Evolutionary conservation across 2,888 invertebrate species (phyloP).

Genomic region (Pachymerium ferrugineum): DNA sequence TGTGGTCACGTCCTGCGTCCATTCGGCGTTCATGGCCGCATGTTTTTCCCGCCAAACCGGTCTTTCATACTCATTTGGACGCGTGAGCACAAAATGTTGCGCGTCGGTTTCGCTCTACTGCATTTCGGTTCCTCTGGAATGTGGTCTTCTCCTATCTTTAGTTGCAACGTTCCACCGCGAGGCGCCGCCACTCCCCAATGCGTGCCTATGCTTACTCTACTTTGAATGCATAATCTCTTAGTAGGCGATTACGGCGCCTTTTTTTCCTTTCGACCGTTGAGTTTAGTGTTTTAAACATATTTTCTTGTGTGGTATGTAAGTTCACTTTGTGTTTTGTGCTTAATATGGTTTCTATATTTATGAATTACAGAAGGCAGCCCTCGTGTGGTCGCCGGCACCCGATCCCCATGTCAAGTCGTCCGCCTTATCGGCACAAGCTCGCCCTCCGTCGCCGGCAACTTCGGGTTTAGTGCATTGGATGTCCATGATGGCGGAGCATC

Average conservation of each 20-base stretch:
- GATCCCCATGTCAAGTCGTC: constrained; percentile 48
- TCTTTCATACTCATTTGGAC: constrained; percentile 24
- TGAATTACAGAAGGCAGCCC: constrained; percentile 52
- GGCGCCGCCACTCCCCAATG: constrained; percentile 5
- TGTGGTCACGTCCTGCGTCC: constrained; percentile 27
- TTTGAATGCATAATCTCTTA: not conserved
- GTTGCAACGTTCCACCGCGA: not conserved
- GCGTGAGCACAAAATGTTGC: constrained; percentile 24
- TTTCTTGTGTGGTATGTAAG: not conserved
- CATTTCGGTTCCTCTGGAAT: constrained; percentile 20
- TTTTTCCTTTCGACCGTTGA: not conserved
- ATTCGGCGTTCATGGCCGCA: constrained; percentile 17
- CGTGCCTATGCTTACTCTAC: not conserved
- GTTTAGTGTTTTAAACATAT: not conserved
- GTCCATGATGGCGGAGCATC: constrained; percentile 94
- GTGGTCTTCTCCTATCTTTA: not conserved
- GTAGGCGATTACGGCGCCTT: not conserved
- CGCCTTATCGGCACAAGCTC: constrained; percentile 38
- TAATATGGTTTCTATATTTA: not conserved
- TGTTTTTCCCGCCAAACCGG: constrained; percentile 24
- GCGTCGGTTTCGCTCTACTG: constrained; percentile 22
- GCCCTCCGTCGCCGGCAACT: constrained; percentile 38
- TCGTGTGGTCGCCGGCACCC: constrained; percentile 61
- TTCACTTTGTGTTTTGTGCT: not conserved
- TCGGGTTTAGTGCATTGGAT: constrained; percentile 79